Base-by-base conservation (phyloP, 2,113 vertebrate species). In the Entomyzon cyanotis region DNA sequence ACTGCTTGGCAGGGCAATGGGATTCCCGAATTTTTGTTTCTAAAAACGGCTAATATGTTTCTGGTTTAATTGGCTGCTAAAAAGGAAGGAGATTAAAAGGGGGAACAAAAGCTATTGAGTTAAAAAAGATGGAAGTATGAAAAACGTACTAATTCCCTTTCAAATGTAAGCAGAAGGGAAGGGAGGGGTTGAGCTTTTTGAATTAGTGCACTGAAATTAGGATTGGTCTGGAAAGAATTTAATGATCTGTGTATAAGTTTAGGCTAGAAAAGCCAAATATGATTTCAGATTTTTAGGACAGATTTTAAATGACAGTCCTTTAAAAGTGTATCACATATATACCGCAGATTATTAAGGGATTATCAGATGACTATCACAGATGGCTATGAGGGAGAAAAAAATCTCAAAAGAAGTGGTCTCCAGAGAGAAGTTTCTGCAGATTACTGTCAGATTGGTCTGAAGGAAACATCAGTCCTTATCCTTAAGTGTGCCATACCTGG, bases 341-440 rank as follows among this genome's bases (percentile, higher is more conserved):
- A n/a, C 39, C 71, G 37, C 37, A 80, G 65, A 46, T 87, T 64
- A 60, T 89, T 84, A 82, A 44, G 58, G 33, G 58, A 35, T 65
- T 92, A 69, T 79, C 69, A 87, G n/a, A 22, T 89, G 20, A 74
- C 81, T 95, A 37, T 92, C 58, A 58, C 25, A 93, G 89, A 87
- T 93, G 79, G 46, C 87, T 93, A 31, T 90, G 62, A 95, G 73
- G 70, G 79, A 59, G 78, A 95, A 94, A 95, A 95, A 91, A 92
- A 70, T 89, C 83, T 83, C 80, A 90, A 91, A 90, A 70, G 84
- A 67, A 75, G 59, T 76, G 46, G 21, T 93, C 90, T 96, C 68
- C 55, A 87, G 92, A 85, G 94, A 81, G 69, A 89, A 86, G 58
- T 95, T 81, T 92, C 85, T 84, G 74, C 3, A 6, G 62, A 86